Conservation (phyloP, 2,888 invertebrate species). For the Pherbina coryleti region DNA sequence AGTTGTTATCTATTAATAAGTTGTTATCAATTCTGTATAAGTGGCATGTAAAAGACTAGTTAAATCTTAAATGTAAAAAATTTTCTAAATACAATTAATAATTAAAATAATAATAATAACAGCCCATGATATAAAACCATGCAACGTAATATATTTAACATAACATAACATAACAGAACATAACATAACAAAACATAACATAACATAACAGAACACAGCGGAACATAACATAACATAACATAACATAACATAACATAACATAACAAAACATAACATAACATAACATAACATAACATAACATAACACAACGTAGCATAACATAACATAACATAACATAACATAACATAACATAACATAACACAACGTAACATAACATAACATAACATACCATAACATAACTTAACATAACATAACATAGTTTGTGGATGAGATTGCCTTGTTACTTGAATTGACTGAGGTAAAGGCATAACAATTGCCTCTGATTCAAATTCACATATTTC, state of each 20-base stretch:
- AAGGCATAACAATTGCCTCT: too few relatives aligned
- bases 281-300: constrained; percentile 27
- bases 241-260: constrained; percentile 26
- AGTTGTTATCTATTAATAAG: too few relatives aligned
- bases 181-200: constrained; percentile 24
- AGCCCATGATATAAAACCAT: constrained; percentile 20
- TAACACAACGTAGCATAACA: constrained; percentile 26
- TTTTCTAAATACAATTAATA: too few relatives aligned
- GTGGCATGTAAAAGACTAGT: too few relatives aligned
- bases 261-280: constrained; percentile 20
- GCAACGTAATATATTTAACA: constrained; percentile 19
- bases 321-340: constrained; percentile 28
- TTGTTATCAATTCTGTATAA: too few relatives aligned
- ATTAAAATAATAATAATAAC: too few relatives aligned
- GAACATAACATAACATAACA: constrained; percentile 22
- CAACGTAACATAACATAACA: neutral
- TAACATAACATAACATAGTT: too few relatives aligned
- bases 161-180: constrained; percentile 25
- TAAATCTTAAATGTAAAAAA: too few relatives aligned
- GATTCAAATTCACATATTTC: too few relatives aligned
- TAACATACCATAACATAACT: too few relatives aligned
- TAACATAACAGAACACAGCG: constrained; percentile 13
- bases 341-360: constrained; percentile 9
- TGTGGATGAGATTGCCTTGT: too few relatives aligned
- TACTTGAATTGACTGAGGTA: too few relatives aligned